Base-by-base conservation (phyloP, 2,113 vertebrate genomes). In the Rhagologus leucostigma region DNA sequence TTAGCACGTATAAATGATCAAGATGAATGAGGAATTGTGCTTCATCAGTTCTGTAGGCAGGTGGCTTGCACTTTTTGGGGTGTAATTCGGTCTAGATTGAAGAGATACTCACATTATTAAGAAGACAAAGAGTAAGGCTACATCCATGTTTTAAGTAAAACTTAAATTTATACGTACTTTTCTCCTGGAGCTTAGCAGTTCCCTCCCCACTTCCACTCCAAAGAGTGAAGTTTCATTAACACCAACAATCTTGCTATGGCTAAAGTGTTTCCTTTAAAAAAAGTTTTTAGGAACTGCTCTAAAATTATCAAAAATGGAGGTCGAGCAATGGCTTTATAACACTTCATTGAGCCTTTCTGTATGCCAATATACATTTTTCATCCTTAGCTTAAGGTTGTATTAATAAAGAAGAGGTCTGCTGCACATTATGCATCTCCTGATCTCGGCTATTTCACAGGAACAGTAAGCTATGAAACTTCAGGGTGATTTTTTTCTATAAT, bases 371-470 rank as follows among this genome's bases (percentile, higher is more conserved):
- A 93, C 81, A 92, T 97, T 96, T 95, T 96, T 97, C 95, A 96
- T 97, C 90, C 86, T 93, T 92, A 96, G 93, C 88, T 97, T 97
- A 92, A 97, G 95, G 95, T 94, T 97, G 93, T 95, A 97, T 96
- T 97, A 95, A 97, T 96, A 96, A 97, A 96, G 93, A 85, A 95
- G 95, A 94, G 95, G 96, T 97, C 97, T 95, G 90, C 86, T 97
- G 95, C 94, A 97, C 94, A 95, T 97, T 97, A 97, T 95, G 90
- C 95, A 89, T 95, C 74, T 96, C 95, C 87, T 93, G 88, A 91
- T 96, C 95, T 93, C 4, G 41, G 70, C 90, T 91, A 29, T 90
- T 96, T 96, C 91, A 92, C 96, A 95, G 95, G 84, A 97, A 96
- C 88, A 92, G 87, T 92, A 96, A 96, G 92, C 93, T 95, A 87